phyloP scores from a whole-genome alignment of 2,797 vertebrate species.

The Kryptopterus vitreolus region DNA sequence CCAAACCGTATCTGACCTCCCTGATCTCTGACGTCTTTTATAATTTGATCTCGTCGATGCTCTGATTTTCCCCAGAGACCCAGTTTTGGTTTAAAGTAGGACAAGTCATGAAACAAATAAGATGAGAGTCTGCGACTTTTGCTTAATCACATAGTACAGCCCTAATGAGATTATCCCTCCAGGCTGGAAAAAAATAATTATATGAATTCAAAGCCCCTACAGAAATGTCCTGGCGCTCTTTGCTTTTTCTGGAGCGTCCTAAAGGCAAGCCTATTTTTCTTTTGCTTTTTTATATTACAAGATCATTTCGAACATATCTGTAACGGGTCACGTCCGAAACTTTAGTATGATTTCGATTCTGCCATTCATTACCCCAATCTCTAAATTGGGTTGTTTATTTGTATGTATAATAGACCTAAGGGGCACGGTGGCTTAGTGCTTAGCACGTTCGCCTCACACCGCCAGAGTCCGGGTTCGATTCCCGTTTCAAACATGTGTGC shows the following conservation, averaged over 20 bases:
- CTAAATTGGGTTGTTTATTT: too few relatives aligned
- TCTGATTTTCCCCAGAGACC: slow-evolving; percentile 41
- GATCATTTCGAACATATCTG: slow-evolving; percentile 28
- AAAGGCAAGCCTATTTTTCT: slow-evolving; percentile 47
- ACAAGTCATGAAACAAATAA: slow-evolving; percentile 46
- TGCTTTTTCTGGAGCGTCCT: slow-evolving; percentile 50
- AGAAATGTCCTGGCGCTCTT: slow-evolving; percentile 42
- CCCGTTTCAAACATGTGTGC: too few relatives aligned
- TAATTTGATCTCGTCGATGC: slow-evolving; percentile 5
- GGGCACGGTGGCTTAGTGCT: too few relatives aligned
- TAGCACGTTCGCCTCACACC: too few relatives aligned
- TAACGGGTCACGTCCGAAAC: slow-evolving; percentile 42
- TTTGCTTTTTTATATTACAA: slow-evolving; percentile 20
- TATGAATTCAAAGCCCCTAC: slow-evolving; percentile 45
- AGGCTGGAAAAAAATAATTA: slow-evolving; percentile 61
- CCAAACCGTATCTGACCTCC: neutral
- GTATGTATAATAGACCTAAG: too few relatives aligned
- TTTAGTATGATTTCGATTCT: neutral
- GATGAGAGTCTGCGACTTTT: slow-evolving; percentile 45
- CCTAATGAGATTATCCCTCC: slow-evolving; percentile 49
- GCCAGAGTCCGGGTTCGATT: too few relatives aligned
- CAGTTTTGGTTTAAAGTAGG: slow-evolving; percentile 59
- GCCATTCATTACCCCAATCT: slow-evolving; percentile 14
- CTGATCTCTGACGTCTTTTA: neutral
- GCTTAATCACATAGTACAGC: slow-evolving; percentile 53